Conservation (phyloP, 2,888 invertebrate genomes). For the Drosophila diplacantha region DNA sequence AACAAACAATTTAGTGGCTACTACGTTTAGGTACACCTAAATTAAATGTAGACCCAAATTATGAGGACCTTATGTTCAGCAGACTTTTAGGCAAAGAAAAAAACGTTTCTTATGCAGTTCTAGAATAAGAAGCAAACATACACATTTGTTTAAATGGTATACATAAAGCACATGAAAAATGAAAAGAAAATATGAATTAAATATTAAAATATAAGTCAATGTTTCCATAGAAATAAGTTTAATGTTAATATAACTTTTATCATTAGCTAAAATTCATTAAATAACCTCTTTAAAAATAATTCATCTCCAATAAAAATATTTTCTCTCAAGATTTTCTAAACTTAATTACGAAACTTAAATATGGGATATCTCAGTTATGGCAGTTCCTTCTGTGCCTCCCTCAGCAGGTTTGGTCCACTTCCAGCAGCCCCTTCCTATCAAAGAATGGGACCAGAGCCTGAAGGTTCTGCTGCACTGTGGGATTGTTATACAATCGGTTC, state of each 20-base stretch:
- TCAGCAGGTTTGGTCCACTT: slow-evolving; percentile 62
- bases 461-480: slow-evolving; percentile 73
- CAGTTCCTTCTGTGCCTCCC: not conserved
- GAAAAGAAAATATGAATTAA: not conserved
- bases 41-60: not conserved
- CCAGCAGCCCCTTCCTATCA: slow-evolving; percentile 73
- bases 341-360: not conserved
- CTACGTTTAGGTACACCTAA: not conserved
- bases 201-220: not conserved
- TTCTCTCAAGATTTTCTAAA: not conserved
- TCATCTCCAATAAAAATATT: not conserved
- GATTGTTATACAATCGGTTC: slow-evolving; percentile 71
- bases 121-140: too few relatives aligned
- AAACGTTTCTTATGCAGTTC: too few relatives aligned
- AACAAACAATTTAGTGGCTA: not conserved
- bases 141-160: too few relatives aligned
- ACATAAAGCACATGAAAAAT: not conserved
- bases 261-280: too few relatives aligned
- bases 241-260: not conserved
- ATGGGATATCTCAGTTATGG: not conserved
- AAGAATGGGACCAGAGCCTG: slow-evolving; percentile 73
- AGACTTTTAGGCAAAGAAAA: too few relatives aligned
- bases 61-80: not conserved
- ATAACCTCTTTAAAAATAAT: not conserved
- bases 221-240: not conserved